Evolutionary conservation across 2,113 vertebrate species (phyloP), one percentile per base, ranked within the genome.

Genomic region (Eonycteris spelaea): DNA sequence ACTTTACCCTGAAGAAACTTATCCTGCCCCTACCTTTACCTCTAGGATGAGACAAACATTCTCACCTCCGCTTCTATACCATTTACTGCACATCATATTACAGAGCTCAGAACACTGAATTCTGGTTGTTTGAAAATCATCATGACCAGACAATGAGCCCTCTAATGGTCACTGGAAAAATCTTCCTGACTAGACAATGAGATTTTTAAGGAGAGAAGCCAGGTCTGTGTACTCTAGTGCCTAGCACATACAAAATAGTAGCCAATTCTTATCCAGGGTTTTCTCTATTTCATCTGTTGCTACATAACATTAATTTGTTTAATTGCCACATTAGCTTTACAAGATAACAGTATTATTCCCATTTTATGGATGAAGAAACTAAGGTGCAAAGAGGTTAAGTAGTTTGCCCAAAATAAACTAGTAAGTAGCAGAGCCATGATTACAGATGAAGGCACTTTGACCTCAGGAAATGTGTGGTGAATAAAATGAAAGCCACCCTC

Each of bases 61-160:
- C 70, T 73, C 22, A 26, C 30, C 38, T 91, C 77, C 92, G 21
- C 6, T 65, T 33, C 40, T 28, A 33, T 7, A 68, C 10, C 79
- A 82, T 13, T 84, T 57, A 51, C 5, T 82, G 6, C 13, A 90
- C 40, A 73, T 51, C 9, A 43, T 80, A 22, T 74, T 90, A 74
- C 18, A 78, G 16, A 86, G 70, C 43, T 67, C 71, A 87, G 55
- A 90, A 91, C 51, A 88, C 0, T 86, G 53, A 89, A 16, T 94
- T 87, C 53, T 7, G 19, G 38, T 75, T 57, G 85, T 91, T 82
- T 92, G 48, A 80, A 91, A 95, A 96, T 86, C 10, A 57, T 86
- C 55, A 55, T 90, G 16, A 79, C n/a, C 45, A 73, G 73, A 90
- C 38, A 79, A 35, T 26, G 19, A 83, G 35, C 55, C 22, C 55